A percentile compares a stretch with the other conserved stretches of the same genome.
phyloP scores from a whole-genome alignment of 2,113 vertebrate species.

The Hylia prasina region DNA sequence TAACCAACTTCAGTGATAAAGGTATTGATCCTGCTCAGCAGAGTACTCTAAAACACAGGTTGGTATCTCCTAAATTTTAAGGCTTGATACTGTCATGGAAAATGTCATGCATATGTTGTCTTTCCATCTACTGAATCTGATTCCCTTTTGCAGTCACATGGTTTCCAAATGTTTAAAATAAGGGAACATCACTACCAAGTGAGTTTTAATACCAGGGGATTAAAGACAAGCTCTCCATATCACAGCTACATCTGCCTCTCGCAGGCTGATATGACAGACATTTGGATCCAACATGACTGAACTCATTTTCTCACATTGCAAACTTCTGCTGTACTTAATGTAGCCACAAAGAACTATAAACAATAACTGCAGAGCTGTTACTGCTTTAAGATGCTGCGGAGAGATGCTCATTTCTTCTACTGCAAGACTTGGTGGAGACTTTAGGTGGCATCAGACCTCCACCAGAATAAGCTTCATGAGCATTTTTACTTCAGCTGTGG shows the following conservation, averaged over 20 bases:
- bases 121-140: neutral
- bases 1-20: neutral
- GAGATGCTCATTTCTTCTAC: neutral
- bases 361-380: neutral
- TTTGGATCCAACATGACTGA: neutral
- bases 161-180: neutral
- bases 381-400: neutral
- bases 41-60: neutral
- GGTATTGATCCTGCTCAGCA: neutral
- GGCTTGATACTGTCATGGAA: neutral
- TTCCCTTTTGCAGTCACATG: neutral
- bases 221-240: neutral
- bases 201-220: neutral
- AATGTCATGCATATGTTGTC: neutral
- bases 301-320: neutral
- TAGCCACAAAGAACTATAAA: neutral
- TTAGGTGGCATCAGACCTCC: conserved; percentile 58
- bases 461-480: neutral
- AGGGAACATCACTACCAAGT: neutral
- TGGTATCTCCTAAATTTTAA: neutral
- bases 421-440: conserved; percentile 34
- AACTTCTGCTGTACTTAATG: neutral
- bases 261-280: neutral
- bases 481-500: neutral
- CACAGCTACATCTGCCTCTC: neutral